phyloP scores from a whole-genome alignment of 2,888 invertebrate species.

The Tetheella fluctuosa region DNA sequence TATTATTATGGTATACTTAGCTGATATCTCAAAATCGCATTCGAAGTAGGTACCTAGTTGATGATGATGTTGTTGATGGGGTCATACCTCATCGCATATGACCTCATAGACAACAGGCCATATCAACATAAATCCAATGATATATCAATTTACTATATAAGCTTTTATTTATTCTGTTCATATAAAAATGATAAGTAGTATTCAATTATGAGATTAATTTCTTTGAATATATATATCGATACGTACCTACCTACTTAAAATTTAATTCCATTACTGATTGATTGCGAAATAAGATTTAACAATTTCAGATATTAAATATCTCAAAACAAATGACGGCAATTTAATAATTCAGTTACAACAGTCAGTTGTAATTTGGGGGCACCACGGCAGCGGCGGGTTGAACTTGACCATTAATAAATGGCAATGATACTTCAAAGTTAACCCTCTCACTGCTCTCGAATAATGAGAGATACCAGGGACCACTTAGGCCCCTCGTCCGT shows the following conservation, averaged over 20 bases:
- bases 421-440: conserved; percentile 83
- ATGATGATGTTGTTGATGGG: too few relatives aligned
- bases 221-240: too few relatives aligned
- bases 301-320: conserved; percentile 33
- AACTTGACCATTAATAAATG: conserved; percentile 83
- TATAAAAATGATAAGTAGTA: too few relatives aligned
- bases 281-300: conserved; percentile 19
- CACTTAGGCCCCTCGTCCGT: conserved; percentile 45
- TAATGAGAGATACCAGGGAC: conserved; percentile 69
- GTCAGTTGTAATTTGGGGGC: conserved; percentile 71
- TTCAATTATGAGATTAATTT: too few relatives aligned
- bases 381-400: conserved; percentile 47
- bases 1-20: too few relatives aligned
- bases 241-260: neutral
- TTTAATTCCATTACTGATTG: neutral
- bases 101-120: too few relatives aligned
- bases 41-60: too few relatives aligned
- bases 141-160: too few relatives aligned
- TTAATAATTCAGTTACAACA: conserved; percentile 79
- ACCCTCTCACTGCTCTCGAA: conserved; percentile 64
- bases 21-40: too few relatives aligned
- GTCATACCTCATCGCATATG: too few relatives aligned
- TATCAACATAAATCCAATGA: too few relatives aligned
- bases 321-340: conserved; percentile 70
- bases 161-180: too few relatives aligned